Base-by-base conservation (phyloP, 2,888 invertebrate genomes). In the Neocrepidodera transversa region DNA sequence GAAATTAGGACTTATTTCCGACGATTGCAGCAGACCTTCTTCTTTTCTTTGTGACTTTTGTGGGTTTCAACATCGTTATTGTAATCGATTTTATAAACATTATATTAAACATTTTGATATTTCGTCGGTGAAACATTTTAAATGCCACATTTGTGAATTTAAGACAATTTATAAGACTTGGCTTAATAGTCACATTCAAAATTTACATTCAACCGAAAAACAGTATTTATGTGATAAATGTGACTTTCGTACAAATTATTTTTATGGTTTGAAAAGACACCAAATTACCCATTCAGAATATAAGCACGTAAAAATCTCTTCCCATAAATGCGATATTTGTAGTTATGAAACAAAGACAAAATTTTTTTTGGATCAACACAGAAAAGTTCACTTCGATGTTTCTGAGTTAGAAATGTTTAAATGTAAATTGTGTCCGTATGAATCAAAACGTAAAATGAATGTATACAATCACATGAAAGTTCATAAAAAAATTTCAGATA, bases 401-500 rank as follows among this genome's bases (percentile, higher is more conserved):
- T 30, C 20, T n/a, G 2, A 20, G 23, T 23, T n/a, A 6, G 43
- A 23, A 18, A 43, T 17, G 26, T 13, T 1, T 20, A 11, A 20
- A 43, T 43, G 8, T 48, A 10, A 20, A 20, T 43, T 43, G 4
- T 51, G 51, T 7, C 16, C 51, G 11, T 51, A 51, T 18, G 10
- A 26, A 28, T 40, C 51, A n/a, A 51, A 51, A 42, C 40, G 20
- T 18, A 23, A 6, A 30, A 1, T 5, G 17, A 28, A 40, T n/a
- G 14, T 51, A 3, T 0, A 4, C 5, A 28, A 28, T 11, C 42
- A 52, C 11, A 40, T 52, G 42, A 5, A 17, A 16, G 7, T 1
- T 0, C 51, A 52, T 40, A 52, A 42, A 8, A 52, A 23, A 7
- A 4, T 28, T 11, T 52, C 51, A 10, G 51, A 52, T 16, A 42